Evolutionary conservation across 2,113 vertebrate genomes (phyloP).

Genomic region (Clarias magur): DNA sequence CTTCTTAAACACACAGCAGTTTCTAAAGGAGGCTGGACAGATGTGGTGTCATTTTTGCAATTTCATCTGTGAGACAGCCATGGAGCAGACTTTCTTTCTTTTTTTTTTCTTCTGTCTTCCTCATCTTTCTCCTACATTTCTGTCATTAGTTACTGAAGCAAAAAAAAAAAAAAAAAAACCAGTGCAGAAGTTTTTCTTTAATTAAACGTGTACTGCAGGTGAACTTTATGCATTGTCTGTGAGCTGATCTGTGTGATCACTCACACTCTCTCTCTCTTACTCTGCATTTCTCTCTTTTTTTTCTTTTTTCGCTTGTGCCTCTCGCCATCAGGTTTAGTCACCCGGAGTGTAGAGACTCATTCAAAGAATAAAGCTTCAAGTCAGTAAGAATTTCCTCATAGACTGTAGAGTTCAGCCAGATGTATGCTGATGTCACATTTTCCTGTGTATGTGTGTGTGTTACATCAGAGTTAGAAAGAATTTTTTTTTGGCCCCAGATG

Average conservation of each 20-base stretch:
- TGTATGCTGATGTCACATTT: conserved; percentile 18
- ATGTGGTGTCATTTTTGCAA: neutral
- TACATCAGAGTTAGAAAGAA: neutral
- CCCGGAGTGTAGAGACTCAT: neutral
- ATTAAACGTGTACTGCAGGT: neutral
- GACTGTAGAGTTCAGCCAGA: conserved; percentile 15
- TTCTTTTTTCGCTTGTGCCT: neutral
- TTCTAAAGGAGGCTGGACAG: neutral
- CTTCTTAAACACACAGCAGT: neutral
- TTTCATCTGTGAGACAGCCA: neutral
- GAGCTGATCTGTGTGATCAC: neutral
- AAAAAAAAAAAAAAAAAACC: neutral
- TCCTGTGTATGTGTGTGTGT: conserved; percentile 21
- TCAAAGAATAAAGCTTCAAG: neutral
- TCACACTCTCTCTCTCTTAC: neutral
- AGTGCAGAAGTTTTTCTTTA: neutral
- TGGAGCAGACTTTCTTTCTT: neutral
- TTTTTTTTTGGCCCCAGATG: neutral
- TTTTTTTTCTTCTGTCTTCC: neutral
- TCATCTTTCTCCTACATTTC: neutral
- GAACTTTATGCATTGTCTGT: neutral
- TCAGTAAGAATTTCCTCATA: neutral
- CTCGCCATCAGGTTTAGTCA: conserved; percentile 13
- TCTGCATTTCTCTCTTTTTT: neutral
- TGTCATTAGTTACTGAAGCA: conserved; percentile 2